These are phyloP conservation scores for Hyla sarda DNA, from an alignment of 2,113 vertebrate genomes.

Conservation along the genomic window DNA sequence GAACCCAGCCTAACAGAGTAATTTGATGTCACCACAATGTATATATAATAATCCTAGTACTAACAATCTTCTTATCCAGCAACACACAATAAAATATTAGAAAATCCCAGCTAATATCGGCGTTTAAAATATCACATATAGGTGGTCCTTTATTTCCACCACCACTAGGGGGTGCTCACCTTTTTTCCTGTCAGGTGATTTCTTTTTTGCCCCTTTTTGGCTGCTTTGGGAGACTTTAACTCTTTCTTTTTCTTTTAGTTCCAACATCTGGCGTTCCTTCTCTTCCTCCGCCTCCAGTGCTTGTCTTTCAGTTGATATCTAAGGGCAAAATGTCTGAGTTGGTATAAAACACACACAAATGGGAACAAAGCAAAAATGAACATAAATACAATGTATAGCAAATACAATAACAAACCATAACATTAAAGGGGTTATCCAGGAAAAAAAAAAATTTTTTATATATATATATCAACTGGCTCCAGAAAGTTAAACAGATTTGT, in stretches of 20 bases:
- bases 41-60: no score
- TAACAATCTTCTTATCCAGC: no score
- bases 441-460: no score
- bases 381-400: background rate
- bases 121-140: no score
- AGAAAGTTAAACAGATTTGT: no score
- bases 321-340: background rate
- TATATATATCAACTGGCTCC: no score
- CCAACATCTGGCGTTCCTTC: constrained; percentile 63
- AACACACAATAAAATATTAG: background rate
- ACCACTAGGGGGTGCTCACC: constrained; percentile 62
- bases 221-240: constrained; percentile 66
- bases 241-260: constrained; percentile 66
- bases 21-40: no score
- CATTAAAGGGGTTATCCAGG: no score
- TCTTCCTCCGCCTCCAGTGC: constrained; percentile 72
- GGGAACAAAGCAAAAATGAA: background rate
- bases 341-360: background rate
- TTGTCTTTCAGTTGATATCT: constrained; percentile 73
- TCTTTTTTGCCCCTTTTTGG: constrained; percentile 65
- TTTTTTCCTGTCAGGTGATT: constrained; percentile 69
- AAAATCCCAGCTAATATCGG: no score
- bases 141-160: no score
- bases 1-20: no score
- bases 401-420: no score